These are phyloP conservation scores for Macrotus californicus DNA, from an alignment of 2,113 vertebrate genomes.

Conservation along the genomic window DNA sequence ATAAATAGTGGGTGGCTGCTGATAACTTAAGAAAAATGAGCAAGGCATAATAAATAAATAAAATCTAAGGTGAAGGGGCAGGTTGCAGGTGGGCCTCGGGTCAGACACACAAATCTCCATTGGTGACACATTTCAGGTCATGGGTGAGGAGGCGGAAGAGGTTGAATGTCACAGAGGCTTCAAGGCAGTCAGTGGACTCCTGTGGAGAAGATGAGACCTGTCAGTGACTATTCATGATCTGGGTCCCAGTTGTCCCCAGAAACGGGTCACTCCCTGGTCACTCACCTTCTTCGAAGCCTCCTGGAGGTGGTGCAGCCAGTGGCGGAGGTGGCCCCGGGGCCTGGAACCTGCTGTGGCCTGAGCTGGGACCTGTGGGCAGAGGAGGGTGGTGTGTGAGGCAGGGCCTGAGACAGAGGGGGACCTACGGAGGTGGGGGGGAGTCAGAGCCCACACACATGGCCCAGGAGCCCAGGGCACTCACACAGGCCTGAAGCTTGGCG, in stretches of 20 bases:
- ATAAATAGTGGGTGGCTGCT: neutral
- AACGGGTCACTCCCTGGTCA: neutral
- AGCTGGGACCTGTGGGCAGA: too few relatives aligned
- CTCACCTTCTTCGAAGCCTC: neutral
- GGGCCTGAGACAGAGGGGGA: too few relatives aligned
- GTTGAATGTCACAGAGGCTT: neutral
- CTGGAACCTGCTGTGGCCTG: neutral
- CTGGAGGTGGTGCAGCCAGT: neutral
- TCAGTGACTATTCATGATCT: neutral
- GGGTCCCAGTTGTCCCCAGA: too few relatives aligned
- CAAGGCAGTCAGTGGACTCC: neutral
- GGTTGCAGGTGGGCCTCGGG: too few relatives aligned
- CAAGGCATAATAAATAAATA: neutral
- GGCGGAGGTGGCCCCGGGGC: neutral
- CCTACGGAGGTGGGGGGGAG: too few relatives aligned
- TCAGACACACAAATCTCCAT: neutral
- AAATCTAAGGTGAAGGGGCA: neutral
- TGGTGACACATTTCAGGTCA: neutral
- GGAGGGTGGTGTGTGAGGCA: too few relatives aligned
- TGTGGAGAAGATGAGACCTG: neutral
- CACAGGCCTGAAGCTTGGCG: constrained; percentile 10
- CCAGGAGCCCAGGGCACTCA: neutral
- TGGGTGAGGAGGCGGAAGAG: neutral
- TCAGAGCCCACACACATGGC: neutral
- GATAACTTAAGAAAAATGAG: neutral